Evolutionary conservation across 2,113 vertebrate species (phyloP).

Genomic region (Acanthisitta chloris): DNA sequence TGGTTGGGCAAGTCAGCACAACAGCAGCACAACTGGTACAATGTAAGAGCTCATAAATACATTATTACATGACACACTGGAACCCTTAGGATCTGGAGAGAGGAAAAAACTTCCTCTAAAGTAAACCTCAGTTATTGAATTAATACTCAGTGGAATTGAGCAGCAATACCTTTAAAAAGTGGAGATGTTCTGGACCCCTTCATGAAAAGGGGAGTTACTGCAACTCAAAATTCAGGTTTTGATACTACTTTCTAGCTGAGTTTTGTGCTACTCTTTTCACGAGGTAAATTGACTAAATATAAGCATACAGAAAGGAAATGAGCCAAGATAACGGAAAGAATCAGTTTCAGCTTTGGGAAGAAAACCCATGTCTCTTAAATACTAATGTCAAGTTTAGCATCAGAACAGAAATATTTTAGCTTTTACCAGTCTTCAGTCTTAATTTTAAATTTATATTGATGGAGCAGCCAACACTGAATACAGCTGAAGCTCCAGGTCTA

Average conservation of each 20-base stretch:
- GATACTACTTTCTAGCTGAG: neutral
- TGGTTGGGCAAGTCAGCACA: neutral
- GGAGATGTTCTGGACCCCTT: neutral
- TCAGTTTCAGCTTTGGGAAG: neutral
- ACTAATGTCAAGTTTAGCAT: neutral
- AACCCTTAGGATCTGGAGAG: neutral
- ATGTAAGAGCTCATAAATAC: neutral
- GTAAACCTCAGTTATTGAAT: neutral
- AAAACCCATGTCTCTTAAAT: neutral
- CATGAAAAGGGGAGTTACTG: neutral
- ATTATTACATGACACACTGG: neutral
- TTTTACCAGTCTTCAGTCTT: neutral
- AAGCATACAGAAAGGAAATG: neutral
- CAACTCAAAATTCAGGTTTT: neutral
- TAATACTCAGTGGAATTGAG: neutral
- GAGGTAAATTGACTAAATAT: neutral
- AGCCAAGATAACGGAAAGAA: neutral
- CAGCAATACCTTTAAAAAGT: neutral
- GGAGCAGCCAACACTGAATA: neutral
- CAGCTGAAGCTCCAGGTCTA: neutral
- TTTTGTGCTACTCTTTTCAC: neutral
- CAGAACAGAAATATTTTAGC: neutral
- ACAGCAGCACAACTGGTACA: neutral
- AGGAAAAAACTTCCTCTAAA: neutral
- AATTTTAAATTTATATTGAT: neutral